phyloP scores from a whole-genome alignment of 2,888 invertebrate genomes.

The Crocallis elinguaria region DNA sequence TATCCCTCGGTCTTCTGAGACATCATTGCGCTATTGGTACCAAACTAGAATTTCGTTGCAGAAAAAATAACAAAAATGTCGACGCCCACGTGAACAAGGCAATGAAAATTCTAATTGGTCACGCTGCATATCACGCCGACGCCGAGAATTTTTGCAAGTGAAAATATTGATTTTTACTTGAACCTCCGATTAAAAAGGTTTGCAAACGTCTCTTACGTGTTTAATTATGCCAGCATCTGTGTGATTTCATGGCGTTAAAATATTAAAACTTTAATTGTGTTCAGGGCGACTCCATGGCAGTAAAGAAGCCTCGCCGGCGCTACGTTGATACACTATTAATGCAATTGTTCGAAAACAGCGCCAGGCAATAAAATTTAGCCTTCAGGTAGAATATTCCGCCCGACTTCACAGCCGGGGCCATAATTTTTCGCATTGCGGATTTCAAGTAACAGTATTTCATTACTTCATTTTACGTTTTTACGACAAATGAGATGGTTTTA shows the following conservation, averaged over 20 bases:
- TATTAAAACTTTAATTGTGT: constrained; percentile 81
- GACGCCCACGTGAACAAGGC: too few relatives aligned
- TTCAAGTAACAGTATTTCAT: constrained; percentile 60
- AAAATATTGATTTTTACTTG: too few relatives aligned
- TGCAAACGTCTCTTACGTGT: background rate
- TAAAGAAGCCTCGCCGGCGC: constrained; percentile 71
- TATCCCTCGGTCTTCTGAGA: constrained; percentile 73
- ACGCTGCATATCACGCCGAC: too few relatives aligned
- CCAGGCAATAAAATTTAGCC: constrained; percentile 77
- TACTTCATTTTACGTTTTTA: constrained; percentile 51
- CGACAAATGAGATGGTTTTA: constrained; percentile 50
- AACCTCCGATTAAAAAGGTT: too few relatives aligned
- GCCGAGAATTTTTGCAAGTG: too few relatives aligned
- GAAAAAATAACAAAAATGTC: too few relatives aligned
- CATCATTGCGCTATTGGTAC: constrained; percentile 73
- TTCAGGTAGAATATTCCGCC: constrained; percentile 77
- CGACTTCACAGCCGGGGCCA: constrained; percentile 71
- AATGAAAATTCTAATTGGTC: too few relatives aligned
- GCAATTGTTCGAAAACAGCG: constrained; percentile 82
- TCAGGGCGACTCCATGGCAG: constrained; percentile 65
- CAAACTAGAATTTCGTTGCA: constrained; percentile 58
- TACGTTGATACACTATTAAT: constrained; percentile 82
- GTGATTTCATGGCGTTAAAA: constrained; percentile 68
- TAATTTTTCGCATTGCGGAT: constrained; percentile 84
- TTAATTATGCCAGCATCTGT: constrained; percentile 28